Base-by-base conservation (phyloP, 2,113 vertebrate genomes). In the Madoqua kirkii region DNA sequence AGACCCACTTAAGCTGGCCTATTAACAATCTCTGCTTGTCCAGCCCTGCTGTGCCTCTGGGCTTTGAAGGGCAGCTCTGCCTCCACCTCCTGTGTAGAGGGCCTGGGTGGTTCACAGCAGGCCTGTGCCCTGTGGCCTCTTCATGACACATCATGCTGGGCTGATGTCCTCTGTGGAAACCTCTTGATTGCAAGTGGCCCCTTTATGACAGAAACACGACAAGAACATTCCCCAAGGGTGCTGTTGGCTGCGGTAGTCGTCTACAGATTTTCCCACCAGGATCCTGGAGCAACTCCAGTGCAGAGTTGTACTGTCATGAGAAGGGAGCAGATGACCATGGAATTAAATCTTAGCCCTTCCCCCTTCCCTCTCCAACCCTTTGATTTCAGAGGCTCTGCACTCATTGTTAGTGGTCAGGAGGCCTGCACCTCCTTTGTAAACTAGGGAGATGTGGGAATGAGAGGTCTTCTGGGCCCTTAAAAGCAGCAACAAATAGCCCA, bases 251-350 rank as follows among this genome's bases (percentile, higher is more conserved):
- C 92, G 93, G 92, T 87, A 86, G 91, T 98, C 17, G 62, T 97
- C 98, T 97, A 91, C 98, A 98, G 97, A 98, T 98, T 98, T 99
- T 99, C 98, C 98, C 98, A 99, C 94, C 97, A 93, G 96, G 91
- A 93, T 93, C 76, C 97, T 99, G 98, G 98, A 99, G 96, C 96
- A 79, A 64, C 93, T 98, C 98, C 98, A 98, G 97, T 94, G 96
- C 95, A 97, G 96, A 98, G 98, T 98, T 74, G 83, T 95, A 98
- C 98, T 98, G 98, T 97, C 98, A 78, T 98, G 98, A 99, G 98
- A 99, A 98, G 97, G 96, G 97, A 98, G 94, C 95, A 97, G 97
- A 98, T 96, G 97, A 97, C 97, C 96, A 10, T 93, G 90, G 98
- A 98, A 97, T 96, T 74, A 98, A 97, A 81, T 62, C 79, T 74